phyloP scores from a whole-genome alignment of 2,888 invertebrate genomes.

The Lucinisca nassula region DNA sequence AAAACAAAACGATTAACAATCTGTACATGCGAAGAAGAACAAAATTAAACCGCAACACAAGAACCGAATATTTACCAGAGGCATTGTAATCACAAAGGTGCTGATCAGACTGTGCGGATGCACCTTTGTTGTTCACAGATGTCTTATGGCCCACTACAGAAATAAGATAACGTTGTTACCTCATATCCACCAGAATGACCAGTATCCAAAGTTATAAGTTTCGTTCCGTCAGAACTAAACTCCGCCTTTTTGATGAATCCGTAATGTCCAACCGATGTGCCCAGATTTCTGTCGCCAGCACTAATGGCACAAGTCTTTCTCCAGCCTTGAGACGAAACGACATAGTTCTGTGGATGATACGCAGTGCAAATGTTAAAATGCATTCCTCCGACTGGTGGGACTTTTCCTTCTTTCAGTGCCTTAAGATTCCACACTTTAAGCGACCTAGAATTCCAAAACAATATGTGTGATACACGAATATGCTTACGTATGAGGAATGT shows the following conservation, averaged over 20 bases:
- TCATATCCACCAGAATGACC: slow-evolving; percentile 60
- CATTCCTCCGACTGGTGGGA: slow-evolving; percentile 16
- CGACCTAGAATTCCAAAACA: slow-evolving; percentile 49
- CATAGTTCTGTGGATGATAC: slow-evolving; percentile 35
- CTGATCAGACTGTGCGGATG: no score
- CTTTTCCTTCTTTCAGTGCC: slow-evolving; percentile 23
- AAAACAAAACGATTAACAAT: no score
- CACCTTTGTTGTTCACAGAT: no score
- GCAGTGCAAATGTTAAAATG: slow-evolving; percentile 44
- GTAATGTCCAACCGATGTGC: slow-evolving; percentile 21
- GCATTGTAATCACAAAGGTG: no score
- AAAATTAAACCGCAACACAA: no score
- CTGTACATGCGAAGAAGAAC: no score
- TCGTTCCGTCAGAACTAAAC: slow-evolving; percentile 38
- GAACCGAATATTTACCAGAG: no score
- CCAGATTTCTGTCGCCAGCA: neutral
- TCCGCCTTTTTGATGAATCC: slow-evolving; percentile 57
- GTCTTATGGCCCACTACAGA: no score
- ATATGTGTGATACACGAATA: no score
- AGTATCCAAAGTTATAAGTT: slow-evolving; percentile 51
- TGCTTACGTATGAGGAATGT: no score
- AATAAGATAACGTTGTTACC: slow-evolving; percentile 13
- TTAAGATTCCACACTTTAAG: slow-evolving; percentile 61
- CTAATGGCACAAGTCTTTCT: neutral
- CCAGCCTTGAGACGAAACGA: slow-evolving; percentile 62